Conservation (phyloP, 92 coral and sea anemone species). For the Phenganax stokvisi region DNA sequence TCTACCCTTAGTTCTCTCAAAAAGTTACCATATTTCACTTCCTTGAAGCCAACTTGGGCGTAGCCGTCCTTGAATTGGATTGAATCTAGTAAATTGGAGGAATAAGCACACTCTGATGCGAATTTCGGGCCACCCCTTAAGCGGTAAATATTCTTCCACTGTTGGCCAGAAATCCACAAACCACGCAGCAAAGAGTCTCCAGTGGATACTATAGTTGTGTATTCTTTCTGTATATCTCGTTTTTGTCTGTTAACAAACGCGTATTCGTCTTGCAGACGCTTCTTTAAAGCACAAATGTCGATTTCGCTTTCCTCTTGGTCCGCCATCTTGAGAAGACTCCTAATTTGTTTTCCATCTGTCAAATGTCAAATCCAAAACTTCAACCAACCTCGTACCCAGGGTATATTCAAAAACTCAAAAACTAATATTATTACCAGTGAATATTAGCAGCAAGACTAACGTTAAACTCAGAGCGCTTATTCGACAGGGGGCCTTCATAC, state of each 20-base stretch:
- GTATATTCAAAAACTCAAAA: too few species aligned
- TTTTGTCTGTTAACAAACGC: constrained; percentile 78
- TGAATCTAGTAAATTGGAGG: constrained; percentile 66
- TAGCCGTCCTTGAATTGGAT: constrained; percentile 83
- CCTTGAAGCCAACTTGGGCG: constrained; percentile 66
- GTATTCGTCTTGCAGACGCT: constrained; percentile 54
- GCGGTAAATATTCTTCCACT: constrained; percentile 70
- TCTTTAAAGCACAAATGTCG: constrained; percentile 11
- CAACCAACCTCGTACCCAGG: too few species aligned
- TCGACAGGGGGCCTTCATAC: too few species aligned
- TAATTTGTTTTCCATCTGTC: neutral
- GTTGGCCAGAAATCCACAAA: constrained; percentile 90
- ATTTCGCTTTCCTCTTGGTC: constrained; percentile 11
- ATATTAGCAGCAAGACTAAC: too few species aligned
- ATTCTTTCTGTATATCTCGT: constrained; percentile 57
- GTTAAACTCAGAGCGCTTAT: too few species aligned
- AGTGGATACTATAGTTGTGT: constrained; percentile 65
- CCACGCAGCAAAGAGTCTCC: constrained; percentile 80
- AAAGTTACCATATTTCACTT: constrained; percentile 91
- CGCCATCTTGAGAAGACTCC: constrained; percentile 42
- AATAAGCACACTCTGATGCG: constrained; percentile 73
- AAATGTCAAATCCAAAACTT: too few species aligned
- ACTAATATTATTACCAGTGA: too few species aligned
- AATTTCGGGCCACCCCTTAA: constrained; percentile 64
- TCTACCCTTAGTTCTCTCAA: constrained; percentile 72